Evolutionary conservation across 2,888 invertebrate genomes (phyloP), one percentile per base, ranked within the genome.

Genomic region (Polydrusus cervinus): DNA sequence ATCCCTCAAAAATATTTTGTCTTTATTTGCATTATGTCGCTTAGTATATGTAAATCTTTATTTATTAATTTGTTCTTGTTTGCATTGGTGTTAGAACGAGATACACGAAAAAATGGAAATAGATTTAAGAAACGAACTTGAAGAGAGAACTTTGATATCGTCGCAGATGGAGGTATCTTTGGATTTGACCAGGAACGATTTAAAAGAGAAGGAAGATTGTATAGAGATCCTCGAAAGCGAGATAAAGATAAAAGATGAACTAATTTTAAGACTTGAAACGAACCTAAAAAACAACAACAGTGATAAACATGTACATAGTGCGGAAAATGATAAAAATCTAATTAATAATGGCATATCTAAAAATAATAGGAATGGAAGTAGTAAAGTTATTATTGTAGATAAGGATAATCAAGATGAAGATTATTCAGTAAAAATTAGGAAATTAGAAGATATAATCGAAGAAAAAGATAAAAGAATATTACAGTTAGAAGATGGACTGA

Each of bases 401-500:
- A 45, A 40, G 30, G 62, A 64, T 13, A 25, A 10, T n/a, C 57
- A 38, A 61, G 65, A 53, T 16, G 60, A 68, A 53, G 43, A 81
- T 89, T 90, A 65, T 88, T 89, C 14, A 13, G 64, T 66, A n/a
- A 76, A 75, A 71, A 55, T 75, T 66, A 80, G 79, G n/a, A 81
- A 83, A 73, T 75, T 84, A 65, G 82, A 84, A 69, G 89, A 90
- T 80, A 89, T 89, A 78, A 88, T 89, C 62, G 78, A 66, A 76
- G 89, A 89, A 79, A 93, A 92, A 86, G 90, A 91, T 71, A 90
- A 90, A 76, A 81, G 84, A 79, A 94, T 96, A 69, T 90, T 91
- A 83, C 94, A 95, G 84, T 87, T 97, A 80, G 96, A 95, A 85
- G 94, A 94, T 80, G 96, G 96, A 18, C 88, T 97, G 75, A 90